Conservation (phyloP, 2,888 invertebrate genomes). For the Lumbricus terrestris region DNA sequence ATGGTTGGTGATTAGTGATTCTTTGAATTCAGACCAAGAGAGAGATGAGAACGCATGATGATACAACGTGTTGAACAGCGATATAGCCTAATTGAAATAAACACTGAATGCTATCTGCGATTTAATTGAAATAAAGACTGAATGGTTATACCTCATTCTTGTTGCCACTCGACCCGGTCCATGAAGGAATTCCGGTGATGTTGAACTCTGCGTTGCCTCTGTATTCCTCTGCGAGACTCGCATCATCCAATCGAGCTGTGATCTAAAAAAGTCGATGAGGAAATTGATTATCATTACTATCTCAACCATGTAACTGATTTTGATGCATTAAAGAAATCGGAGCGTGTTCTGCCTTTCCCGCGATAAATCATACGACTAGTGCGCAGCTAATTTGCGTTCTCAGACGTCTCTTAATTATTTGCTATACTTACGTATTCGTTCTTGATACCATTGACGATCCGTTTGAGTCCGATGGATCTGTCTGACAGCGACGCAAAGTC, state of each 20-base stretch:
- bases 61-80: too few species aligned
- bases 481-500: neutral
- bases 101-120: neutral
- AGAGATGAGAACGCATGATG: too few species aligned
- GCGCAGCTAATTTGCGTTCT: neutral
- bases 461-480: neutral
- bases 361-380: neutral
- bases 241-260: neutral
- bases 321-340: too few species aligned
- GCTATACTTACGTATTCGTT: neutral
- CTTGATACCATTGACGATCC: neutral
- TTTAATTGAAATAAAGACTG: neutral
- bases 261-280: neutral
- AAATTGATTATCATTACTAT: too few species aligned
- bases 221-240: too few species aligned
- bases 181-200: neutral
- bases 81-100: neutral
- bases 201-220: neutral
- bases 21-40: too few species aligned
- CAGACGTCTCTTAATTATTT: neutral
- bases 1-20: too few species aligned
- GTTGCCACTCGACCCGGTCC: neutral
- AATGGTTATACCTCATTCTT: neutral
- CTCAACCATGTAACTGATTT: neutral
- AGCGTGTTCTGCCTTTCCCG: too few species aligned